Base-by-base conservation (phyloP, 2,888 invertebrate genomes). In the Apodemia zela region DNA sequence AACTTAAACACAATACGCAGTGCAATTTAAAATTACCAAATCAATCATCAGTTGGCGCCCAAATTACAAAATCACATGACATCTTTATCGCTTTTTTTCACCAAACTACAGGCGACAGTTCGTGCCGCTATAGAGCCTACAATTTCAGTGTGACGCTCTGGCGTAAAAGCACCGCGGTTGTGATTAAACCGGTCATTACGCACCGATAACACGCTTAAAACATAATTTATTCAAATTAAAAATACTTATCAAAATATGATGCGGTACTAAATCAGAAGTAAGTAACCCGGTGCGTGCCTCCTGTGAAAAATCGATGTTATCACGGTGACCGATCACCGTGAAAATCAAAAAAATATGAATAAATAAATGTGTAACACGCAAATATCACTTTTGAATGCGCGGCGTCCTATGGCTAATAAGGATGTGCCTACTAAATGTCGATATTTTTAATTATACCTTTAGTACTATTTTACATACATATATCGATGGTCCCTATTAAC, bases 161-260 rank as follows among this genome's bases (percentile, higher is more conserved):
- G 79, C 82, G 80, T 80, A 77, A 79, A 81, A 78, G 65, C 73
- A 75, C 76, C 78, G 80, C 79, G 81, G 79, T 81, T 80, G 76
- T 83, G 86, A 85, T 87, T 86, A 87, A 82, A 80, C 75, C 80
- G 74, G 76, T 81, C 82, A 86, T 88, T 84, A 80, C 75, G 77
- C 76, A 72, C 78, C 88, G 87, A 89, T 88, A 89, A 83, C 80
- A 79, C 82, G 79, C 84, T 87, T 87, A 87, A 89, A 89, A 89
- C 84, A 89, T 91, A 91, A 91, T 91, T 89, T 91, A 91, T 91
- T 91, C 91, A 91, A 90, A 90, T 91, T 91, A 91, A 91, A 91
- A 91, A 90, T 89, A 91, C 89, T 91, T 90, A 90, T 90, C 90
- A 88, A 86, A 89, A 85, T 89, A 85, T 89, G 91, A 91, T 91